Evolutionary conservation across 2,113 vertebrate genomes (phyloP), one percentile per base, ranked within the genome.

Genomic region (Cettia cetti): DNA sequence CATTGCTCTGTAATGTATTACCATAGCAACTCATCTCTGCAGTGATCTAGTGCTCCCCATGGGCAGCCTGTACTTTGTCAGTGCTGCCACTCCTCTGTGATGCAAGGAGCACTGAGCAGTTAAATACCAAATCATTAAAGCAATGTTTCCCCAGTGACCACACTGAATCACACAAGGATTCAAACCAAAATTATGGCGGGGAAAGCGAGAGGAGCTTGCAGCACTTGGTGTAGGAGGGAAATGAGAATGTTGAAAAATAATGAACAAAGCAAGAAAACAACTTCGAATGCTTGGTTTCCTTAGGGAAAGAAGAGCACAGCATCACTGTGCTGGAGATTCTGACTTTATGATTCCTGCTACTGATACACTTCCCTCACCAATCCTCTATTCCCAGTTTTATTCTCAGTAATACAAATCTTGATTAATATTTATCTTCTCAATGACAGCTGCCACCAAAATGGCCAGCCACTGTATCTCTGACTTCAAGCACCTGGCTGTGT

Each of bases 41-140:
- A 20, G 79, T 89, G 97, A 96, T 93, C 22, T 12, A 91, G 64
- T 8, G 61, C 76, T 97, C 95, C 93, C 93, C 7, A 26, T 2
- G 90, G 96, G 95, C 91, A 81, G 86, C 52, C 81, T 59, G 86
- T 22, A 65, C 94, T 96, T 72, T 87, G 92, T 94, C 94, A 96
- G 42, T 0, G 20, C 92, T 95, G 90, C 93, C 2, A 65, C 87
- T 92, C 87, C 96, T 78, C 77, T 76, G 77, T 82, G 92, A 81
- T 80, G 91, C 91, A 64, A 94, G 89, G 79, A 95, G 61, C 86
- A 72, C 83, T 21, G 81, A 92, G 94, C 96, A 89, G 66, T 82
- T 86, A 83, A 97, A 94, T 6, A 93, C 86, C 96, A 93, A 75
- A 97, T 96, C 95, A 94, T 97, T 92, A 94, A 75, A 89, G 83